phyloP scores from a whole-genome alignment of 1,140 invertebrate genomes.

The Danaus melanippus region DNA sequence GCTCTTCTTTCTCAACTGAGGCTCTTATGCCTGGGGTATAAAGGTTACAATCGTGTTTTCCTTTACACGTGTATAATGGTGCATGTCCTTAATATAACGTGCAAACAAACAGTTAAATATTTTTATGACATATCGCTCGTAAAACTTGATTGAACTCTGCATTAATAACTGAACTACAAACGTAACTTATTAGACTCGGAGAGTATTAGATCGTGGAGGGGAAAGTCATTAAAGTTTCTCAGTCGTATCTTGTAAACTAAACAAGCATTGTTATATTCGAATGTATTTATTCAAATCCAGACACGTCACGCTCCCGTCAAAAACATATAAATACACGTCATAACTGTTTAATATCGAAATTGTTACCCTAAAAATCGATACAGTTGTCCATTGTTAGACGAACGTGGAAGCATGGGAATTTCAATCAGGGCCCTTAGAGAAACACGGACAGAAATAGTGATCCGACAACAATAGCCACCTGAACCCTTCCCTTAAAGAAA shows the following conservation, averaged over 20 bases:
- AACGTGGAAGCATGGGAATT: constrained; percentile 54
- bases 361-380: constrained; percentile 57
- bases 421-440: constrained; percentile 42
- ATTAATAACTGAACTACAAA: constrained; percentile 49
- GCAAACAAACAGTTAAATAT: constrained; percentile 69
- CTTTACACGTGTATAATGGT: constrained; percentile 31
- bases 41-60: constrained; percentile 28
- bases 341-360: constrained; percentile 50
- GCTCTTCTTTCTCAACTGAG: constrained; percentile 5
- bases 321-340: constrained; percentile 52
- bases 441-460: constrained; percentile 32
- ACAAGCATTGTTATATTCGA: constrained; percentile 20
- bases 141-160: constrained; percentile 64
- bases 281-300: constrained; percentile 45
- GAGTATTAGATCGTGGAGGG: constrained; percentile 24
- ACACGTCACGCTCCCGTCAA: constrained; percentile 51
- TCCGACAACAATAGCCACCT: constrained; percentile 39
- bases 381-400: constrained; percentile 31
- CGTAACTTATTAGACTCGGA: constrained; percentile 39
- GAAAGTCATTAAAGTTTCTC: constrained; percentile 3
- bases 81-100: constrained; percentile 59
- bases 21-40: constrained; percentile 24
- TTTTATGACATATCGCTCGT: constrained; percentile 63
- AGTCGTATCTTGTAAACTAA: not conserved
- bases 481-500: constrained; percentile 40